Base-by-base conservation (phyloP, 2,113 vertebrate genomes). In the Beaufortia kweichowensis region DNA sequence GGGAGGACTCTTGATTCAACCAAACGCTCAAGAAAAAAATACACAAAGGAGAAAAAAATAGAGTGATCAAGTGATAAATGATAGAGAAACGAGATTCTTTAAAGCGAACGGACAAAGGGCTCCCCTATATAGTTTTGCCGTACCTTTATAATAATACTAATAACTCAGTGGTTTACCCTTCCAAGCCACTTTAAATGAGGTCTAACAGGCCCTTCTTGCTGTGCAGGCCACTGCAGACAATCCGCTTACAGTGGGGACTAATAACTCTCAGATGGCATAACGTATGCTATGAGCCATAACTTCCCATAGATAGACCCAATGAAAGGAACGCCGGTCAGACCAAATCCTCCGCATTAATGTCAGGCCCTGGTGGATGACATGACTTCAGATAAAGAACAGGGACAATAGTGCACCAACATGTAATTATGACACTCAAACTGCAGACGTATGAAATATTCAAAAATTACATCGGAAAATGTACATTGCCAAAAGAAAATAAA, bases 171-270 rank as follows among this genome's bases (percentile, higher is more conserved):
- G 86, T 77, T 90, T 89, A 83, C 88, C 90, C 88, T 93, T 95
- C 93, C 84, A 85, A 92, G 88, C 86, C 93, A 94, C 94, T 95
- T 91, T 94, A 91, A 85, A 89, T 94, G 92, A 95, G 90, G 92
- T 87, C 91, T 91, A 92, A 92, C 94, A 95, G 93, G 92, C 92
- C 86, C 82, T 41, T 82, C 82, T 87, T 86, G 80, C 88, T 92
- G 90, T 89, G 92, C 57, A 79, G 79, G 87, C 90, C 91, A 92
- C 85, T 90, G 55, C 91, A 91, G 86, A 90, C 91, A 77, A 89
- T 91, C 92, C 94, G 87, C 90, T 91, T 91, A 89, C 88, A 90
- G 86, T 89, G 86, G 79, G 43, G 86, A 88, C 86, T 94, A 96
- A 95, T 94, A 92, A 92, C 90, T 91, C 88, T 94, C 94, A 95